Evolutionary conservation across 2,113 vertebrate genomes (phyloP), one percentile per base, ranked within the genome.

Genomic region (Mesitornis unicolor): DNA sequence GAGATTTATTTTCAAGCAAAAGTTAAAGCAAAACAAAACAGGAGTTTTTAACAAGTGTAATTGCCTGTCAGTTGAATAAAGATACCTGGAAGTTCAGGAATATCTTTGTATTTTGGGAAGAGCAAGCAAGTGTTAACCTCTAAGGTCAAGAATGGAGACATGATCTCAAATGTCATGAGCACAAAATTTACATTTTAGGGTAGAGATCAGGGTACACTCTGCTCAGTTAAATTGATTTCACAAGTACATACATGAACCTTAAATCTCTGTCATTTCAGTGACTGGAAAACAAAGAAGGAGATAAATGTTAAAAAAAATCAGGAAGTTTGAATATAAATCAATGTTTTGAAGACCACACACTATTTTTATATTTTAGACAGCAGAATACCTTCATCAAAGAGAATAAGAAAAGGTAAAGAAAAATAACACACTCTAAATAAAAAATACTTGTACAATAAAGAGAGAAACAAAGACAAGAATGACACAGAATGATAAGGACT

Each of bases 371-470:
- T 86, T 88, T 91, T 77, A 84, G 47, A 36, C 47, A 77, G 21
- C 54, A 90, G 78, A 90, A 70, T 70, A 56, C 16, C 67, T 95
- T 88, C 87, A 96, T 93, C 67, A 94, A 94, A 88, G 35, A 77
- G 78, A 95, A 80, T 74, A 95, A 40, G 68, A 75, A 78, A 89
- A 93, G 13, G 26, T 20, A 42, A 79, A 83, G 38, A 47, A 85
- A 84, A 87, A 61, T 45, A 28, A 3, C 0, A 21, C 11, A 33
- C 14, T 43, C n/a, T 89, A 74, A 88, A 83, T 88, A 59, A 92
- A 87, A 91, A 82, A 63, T 38, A 87, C 50, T 70, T 24, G 6
- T 83, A 40, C 47, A 77, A 42, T 65, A 73, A 75, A 89, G 88
- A 65, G 60, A 78, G 69, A 80, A 70, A 83, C 70, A 77, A 50